Base-by-base conservation (phyloP, 2,888 invertebrate genomes). In the Oligia strigilis region DNA sequence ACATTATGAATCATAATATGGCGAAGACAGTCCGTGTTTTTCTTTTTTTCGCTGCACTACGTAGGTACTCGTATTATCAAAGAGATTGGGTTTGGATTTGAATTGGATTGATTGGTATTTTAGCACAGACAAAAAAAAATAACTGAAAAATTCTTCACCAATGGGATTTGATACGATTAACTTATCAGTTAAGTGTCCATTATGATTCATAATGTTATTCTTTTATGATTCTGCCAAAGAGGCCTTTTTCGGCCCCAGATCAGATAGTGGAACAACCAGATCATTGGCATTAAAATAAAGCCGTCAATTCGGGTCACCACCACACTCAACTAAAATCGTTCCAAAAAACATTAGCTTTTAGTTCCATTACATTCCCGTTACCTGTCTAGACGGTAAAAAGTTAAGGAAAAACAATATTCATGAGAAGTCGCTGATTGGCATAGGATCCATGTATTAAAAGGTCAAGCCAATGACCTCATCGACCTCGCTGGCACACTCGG, bases 381-480 rank as follows among this genome's bases (percentile, higher is more conserved):
- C 55, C 36, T 69, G 71, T 72, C 65, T 82, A 86, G 84, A 81
- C 80, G 36, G 72, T 75, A 72, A 72, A 77, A 43, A 36, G 29
- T 80, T 84, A 75, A 90, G 88, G 87, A 89, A 88, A 85, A 89
- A 84, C 72, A 83, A 80, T 80, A 87, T 86, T 87, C 78, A 80
- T 77, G 77, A 77, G 80, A 83, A 78, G 49, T 86, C 66, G 74
- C 73, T 89, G 81, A 88, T 87, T 87, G 83, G 81, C 83, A 89
- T 84, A 86, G 83, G 87, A 90, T 90, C 86, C 80, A 83, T 78
- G 77, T 85, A 87, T 87, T 88, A 91, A 90, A 93, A 93, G 94
- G 93, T 94, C 93, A 93, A 81, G 94, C 88, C 94, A 94, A 93
- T 95, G 95, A 95, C 94, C 95, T 95, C 94, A 93, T 88, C 89